Evolutionary conservation across 1,140 invertebrate species (phyloP), one percentile per base, ranked within the genome.

Genomic region (Mactra quadrangularis): DNA sequence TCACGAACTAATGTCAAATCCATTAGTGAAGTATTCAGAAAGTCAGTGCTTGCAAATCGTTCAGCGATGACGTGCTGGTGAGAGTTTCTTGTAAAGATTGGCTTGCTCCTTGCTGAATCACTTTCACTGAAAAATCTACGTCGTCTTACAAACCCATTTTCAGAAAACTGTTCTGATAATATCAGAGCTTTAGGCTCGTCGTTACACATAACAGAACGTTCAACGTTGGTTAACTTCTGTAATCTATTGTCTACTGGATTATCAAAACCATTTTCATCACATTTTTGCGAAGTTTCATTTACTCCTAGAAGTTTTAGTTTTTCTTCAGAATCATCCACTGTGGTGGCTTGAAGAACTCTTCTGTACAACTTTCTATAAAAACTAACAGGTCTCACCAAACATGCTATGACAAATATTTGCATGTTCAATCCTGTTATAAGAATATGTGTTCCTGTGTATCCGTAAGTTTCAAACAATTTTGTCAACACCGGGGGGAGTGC

Each of bases 401-500:
- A 62, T 19, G 41, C 70, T 19, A 75, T 66, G 19, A 75, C 47
- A 9, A 64, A 60, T 15, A 74, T 29, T 9, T 82, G 70, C 13
- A 82, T 15, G 45, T 66, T 45, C 7, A 82, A 35, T 0, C 79
- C 79, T 11, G 68, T 53, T 17, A 64, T 27, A 35, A 82, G n/a
- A 4, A 82, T 74, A 41, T 66, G 62, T 19, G 70, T 82, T 4
- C 79, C 79, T 15, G 79, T 74, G 45, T 72, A 82, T 19, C 52
- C 68, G 29, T 64, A 64, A 25, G 15, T 19, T 38, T 74, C 79
- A 45, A 82, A 82, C 31, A 75, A 29, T 41, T 38, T 29, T n/a
- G 79, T 75, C 33, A 62, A 29, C 7, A 82, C 25, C 7, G 68
- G 79, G 41, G 79, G 70, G 1, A 82, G 33, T 9, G 22, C 59